Evolutionary conservation across 2,888 invertebrate species (phyloP), one percentile per base, ranked within the genome.

Genomic region (Tetragnatha montana): DNA sequence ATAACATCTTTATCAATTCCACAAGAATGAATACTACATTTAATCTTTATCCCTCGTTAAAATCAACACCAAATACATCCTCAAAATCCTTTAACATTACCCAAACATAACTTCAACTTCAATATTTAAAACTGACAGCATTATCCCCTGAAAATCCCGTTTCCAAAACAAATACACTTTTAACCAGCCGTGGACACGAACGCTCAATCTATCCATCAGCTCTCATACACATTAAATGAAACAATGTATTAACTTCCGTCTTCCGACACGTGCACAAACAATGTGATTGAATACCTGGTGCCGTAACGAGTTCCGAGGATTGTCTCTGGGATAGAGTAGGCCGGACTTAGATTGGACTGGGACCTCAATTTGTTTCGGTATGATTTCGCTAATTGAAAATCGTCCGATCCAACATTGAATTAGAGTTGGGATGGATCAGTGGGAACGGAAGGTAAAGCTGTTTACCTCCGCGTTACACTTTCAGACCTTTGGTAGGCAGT

Each of bases 381-480:
- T 78, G 78, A 78, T 78, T 78, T 78, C 78, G 60, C 60, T 78
- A 78, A 78, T 78, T 78, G 78, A 78, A 78, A 78, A 78, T 60
- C 78, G 78, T 60, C 60, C 60, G 12, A 60, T 60, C 60, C 17
- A 60, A 60, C 60, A 60, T 60, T 60, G 60, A 60, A 60, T 60
- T 60, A 60, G 60, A 60, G 60, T 60, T 60, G 60, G 14, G 17
- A 60, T 60, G 60, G 60, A 60, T 60, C 35, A 17, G 60, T 60
- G 60, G 60, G 60, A 17, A 60, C 8, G 12, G 60, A 10, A 60
- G 60, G 60, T 60, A 60, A 60, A 4, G 12, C 60, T 60, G 60
- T 60, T 60, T 17, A 60, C 17, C 12, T 17, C 60, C 12, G 8
- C 4, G 10, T 60, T 17, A 60, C 60, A 10, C 17, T 2, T 35